Conservation (phyloP, 1,140 invertebrate species). For the Chelonus insularis region DNA sequence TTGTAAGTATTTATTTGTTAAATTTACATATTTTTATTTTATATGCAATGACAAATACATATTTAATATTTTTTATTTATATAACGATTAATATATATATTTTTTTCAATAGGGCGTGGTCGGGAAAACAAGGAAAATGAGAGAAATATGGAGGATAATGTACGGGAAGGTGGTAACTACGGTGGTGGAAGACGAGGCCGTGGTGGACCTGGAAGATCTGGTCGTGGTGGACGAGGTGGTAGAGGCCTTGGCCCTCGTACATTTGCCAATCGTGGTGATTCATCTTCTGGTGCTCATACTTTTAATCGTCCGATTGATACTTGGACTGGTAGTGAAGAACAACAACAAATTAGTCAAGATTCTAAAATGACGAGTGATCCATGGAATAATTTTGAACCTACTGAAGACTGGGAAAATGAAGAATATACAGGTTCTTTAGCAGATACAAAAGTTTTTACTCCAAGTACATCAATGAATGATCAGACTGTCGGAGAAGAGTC, state of each 20-base stretch:
- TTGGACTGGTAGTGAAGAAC: conserved; percentile 58
- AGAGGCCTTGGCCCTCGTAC: conserved; percentile 64
- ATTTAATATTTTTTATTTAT: background rate
- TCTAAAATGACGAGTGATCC: conserved; percentile 62
- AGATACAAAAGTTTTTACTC: conserved; percentile 93
- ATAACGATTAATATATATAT: conserved; percentile 11
- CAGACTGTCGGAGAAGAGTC: conserved; percentile 14
- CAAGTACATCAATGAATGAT: conserved; percentile 62
- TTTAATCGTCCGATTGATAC: conserved; percentile 58
- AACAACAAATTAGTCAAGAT: conserved; percentile 51
- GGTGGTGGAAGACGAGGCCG: conserved; percentile 58
- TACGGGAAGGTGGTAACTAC: conserved; percentile 49
- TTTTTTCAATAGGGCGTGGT: conserved; percentile 55
- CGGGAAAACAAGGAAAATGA: conserved; percentile 68
- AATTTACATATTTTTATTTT: background rate
- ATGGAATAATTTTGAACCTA: conserved; percentile 68
- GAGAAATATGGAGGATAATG: conserved; percentile 59
- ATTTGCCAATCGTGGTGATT: conserved; percentile 58
- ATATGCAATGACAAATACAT: too few species aligned
- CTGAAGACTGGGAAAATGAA: conserved; percentile 93
- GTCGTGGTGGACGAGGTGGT: conserved; percentile 58
- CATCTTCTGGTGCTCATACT: conserved; percentile 46
- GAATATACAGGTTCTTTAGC: conserved; percentile 90
- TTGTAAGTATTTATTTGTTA: conserved; percentile 45
- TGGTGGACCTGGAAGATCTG: conserved; percentile 51